These are phyloP conservation scores for Anomalospiza imberbis DNA, from an alignment of 2,797 vertebrate genomes.

Conservation along the genomic window DNA sequence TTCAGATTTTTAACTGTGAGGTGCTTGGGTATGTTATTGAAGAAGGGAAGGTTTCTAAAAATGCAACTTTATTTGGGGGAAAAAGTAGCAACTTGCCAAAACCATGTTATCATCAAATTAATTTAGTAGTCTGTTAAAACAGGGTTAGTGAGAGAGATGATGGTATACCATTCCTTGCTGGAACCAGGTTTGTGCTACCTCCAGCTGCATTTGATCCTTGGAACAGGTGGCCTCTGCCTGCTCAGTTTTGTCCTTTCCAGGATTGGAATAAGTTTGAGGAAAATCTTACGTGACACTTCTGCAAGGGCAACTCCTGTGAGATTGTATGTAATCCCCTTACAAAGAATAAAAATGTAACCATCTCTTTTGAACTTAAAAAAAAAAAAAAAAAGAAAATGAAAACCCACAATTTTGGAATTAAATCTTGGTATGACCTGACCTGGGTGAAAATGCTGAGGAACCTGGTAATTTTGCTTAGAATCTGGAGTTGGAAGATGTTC, in stretches of 20 bases:
- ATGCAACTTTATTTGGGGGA: neutral
- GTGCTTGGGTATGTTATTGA: neutral
- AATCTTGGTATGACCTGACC: neutral
- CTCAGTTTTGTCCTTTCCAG: neutral
- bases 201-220: neutral
- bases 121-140: neutral
- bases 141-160: neutral
- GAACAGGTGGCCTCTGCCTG: neutral
- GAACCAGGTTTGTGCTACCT: neutral
- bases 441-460: neutral
- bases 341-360: neutral
- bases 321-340: neutral
- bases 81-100: neutral
- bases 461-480: neutral
- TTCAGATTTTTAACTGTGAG: neutral
- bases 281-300: rapidly evolving
- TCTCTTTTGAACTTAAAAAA: neutral
- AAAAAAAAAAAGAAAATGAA: neutral
- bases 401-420: neutral
- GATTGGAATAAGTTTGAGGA: neutral
- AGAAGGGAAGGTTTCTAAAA: neutral
- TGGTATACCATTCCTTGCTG: neutral
- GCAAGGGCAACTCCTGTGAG: neutral
- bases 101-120: neutral
- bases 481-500: neutral